phyloP scores from a whole-genome alignment of 2,888 invertebrate genomes.

The Drosophila subsilvestris region DNA sequence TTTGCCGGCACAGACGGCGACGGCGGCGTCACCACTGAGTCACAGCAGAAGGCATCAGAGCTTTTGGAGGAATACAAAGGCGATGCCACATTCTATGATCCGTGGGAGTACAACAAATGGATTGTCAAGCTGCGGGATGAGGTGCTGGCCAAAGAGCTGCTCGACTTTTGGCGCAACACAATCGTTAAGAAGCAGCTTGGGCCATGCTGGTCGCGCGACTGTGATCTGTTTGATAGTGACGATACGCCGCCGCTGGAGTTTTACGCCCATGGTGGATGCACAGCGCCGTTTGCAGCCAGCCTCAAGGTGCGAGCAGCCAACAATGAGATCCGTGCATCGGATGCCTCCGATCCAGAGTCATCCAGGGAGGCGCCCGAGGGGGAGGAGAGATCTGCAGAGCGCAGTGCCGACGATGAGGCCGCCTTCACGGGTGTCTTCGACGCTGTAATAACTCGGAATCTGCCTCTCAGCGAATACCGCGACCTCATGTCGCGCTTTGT shows the following conservation, averaged over 20 bases:
- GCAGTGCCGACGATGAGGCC: constrained; percentile 39
- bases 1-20: constrained; percentile 51
- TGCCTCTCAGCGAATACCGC: constrained; percentile 62
- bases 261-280: constrained; percentile 71
- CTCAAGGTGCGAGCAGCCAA: constrained; percentile 50
- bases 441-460: constrained; percentile 42
- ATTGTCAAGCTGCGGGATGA: constrained; percentile 69
- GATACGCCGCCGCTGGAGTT: constrained; percentile 73
- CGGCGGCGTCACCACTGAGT: constrained; percentile 33
- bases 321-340: neutral
- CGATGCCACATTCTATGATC: constrained; percentile 78
- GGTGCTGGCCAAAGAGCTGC: constrained; percentile 57
- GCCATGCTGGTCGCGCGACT: constrained; percentile 74
- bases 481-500: constrained; percentile 67
- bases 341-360: constrained; percentile 11
- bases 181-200: constrained; percentile 71
- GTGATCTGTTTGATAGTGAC: constrained; percentile 74
- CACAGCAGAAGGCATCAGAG: constrained; percentile 67
- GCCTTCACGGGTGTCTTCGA: constrained; percentile 60
- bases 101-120: constrained; percentile 80
- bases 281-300: constrained; percentile 66
- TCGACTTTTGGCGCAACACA: constrained; percentile 73
- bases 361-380: constrained; percentile 12
- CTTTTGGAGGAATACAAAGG: constrained; percentile 82
- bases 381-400: constrained; percentile 20